These are phyloP conservation scores for Meteorus colon DNA, from an alignment of 2,888 invertebrate genomes.

Conservation along the genomic window DNA sequence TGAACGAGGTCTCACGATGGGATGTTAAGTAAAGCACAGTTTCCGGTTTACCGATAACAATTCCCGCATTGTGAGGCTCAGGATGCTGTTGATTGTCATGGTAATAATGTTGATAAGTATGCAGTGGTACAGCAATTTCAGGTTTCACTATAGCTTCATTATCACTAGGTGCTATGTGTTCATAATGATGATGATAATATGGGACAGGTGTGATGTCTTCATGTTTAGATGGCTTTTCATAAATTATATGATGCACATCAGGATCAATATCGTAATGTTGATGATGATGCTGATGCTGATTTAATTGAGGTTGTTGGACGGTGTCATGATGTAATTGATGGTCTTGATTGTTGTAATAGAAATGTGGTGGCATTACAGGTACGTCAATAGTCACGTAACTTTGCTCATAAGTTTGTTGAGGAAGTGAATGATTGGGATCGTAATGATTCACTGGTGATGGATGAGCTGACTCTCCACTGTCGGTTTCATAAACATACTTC, in stretches of 20 bases:
- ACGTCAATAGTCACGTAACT: slow-evolving; percentile 17
- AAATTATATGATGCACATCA: slow-evolving; percentile 20
- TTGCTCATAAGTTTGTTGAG: slow-evolving; percentile 19
- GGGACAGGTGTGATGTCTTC: slow-evolving; percentile 32
- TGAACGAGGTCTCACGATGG: slow-evolving; percentile 51
- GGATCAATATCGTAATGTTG: slow-evolving; percentile 4
- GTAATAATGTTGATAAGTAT: slow-evolving; percentile 37
- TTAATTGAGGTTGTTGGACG: neutral
- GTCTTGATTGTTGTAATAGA: slow-evolving; percentile 5
- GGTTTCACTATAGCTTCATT: slow-evolving; percentile 44
- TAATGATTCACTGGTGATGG: slow-evolving; percentile 34
- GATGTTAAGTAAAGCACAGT: slow-evolving; percentile 53
- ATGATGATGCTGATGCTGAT: slow-evolving; percentile 12
- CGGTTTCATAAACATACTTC: slow-evolving; percentile 56
- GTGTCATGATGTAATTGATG: neutral
- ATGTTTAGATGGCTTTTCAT: slow-evolving; percentile 46
- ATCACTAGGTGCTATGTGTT: slow-evolving; percentile 31
- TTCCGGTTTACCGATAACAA: slow-evolving; percentile 53
- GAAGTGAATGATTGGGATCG: neutral
- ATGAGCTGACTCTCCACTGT: slow-evolving; percentile 48
- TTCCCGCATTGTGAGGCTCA: neutral
- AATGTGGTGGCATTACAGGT: too few relatives aligned
- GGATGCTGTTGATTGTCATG: slow-evolving; percentile 27
- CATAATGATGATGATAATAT: slow-evolving; percentile 44
- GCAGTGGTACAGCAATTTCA: slow-evolving; percentile 29